Conservation (phyloP, 2,888 invertebrate species). For the Tholera decimalis region DNA sequence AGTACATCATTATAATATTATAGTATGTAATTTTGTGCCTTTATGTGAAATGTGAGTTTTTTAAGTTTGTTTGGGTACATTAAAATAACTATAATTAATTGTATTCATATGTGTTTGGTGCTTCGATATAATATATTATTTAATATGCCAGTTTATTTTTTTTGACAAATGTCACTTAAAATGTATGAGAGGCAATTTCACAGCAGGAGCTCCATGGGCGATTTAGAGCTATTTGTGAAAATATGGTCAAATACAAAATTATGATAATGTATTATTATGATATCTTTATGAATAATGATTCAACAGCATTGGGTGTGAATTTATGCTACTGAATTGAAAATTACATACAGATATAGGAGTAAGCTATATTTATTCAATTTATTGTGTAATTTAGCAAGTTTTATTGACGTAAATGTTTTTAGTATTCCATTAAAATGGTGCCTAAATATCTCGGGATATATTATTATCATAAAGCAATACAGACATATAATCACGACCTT, state of each 20-base stretch:
- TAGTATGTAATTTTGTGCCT: background rate
- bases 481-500: no score
- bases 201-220: conserved; percentile 45
- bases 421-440: no score
- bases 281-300: conserved; percentile 53
- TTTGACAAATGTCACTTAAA: conserved; percentile 39
- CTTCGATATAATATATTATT: conserved; percentile 20
- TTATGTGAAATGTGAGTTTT: conserved; percentile 8
- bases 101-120: no score
- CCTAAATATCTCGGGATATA: no score
- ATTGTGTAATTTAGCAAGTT: background rate
- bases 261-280: conserved; percentile 53
- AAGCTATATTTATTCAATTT: conserved; percentile 22
- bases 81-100: background rate
- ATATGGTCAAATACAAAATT: conserved; percentile 42
- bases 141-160: conserved; percentile 9
- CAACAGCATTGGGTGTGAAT: conserved; percentile 56
- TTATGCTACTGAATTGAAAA: conserved; percentile 37
- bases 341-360: conserved; percentile 1
- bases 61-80: background rate
- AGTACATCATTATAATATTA: conserved; percentile 38
- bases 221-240: conserved; percentile 45
- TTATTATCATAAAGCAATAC: no score
- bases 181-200: conserved; percentile 52
- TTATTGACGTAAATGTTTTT: background rate